These are phyloP conservation scores for Clarias macrocephalus DNA, from an alignment of 2,113 vertebrate species.

Conservation along the genomic window DNA sequence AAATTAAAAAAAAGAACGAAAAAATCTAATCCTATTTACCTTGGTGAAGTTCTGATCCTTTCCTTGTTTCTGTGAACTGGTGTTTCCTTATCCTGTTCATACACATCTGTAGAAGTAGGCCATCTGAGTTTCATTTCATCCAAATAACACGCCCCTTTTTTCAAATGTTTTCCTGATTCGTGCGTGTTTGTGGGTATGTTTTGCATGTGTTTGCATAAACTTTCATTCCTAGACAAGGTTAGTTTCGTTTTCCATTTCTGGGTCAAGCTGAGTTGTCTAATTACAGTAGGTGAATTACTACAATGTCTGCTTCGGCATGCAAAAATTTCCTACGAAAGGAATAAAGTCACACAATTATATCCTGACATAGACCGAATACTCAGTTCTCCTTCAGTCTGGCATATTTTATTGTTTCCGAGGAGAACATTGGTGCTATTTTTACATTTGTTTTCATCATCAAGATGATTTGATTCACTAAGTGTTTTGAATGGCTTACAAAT, in stretches of 20 bases:
- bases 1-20: neutral
- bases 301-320: neutral
- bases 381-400: neutral
- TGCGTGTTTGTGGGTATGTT: neutral
- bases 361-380: neutral
- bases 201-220: neutral
- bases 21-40: neutral
- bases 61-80: neutral
- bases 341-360: neutral
- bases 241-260: neutral
- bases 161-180: neutral
- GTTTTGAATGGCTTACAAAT: neutral
- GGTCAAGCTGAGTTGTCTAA: neutral
- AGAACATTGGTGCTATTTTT: neutral
- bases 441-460: no score
- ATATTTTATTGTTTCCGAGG: neutral
- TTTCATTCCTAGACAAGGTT: neutral
- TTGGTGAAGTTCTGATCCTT: neutral
- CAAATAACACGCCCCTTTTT: neutral
- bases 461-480: no score
- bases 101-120: neutral
- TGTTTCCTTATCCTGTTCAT: neutral
- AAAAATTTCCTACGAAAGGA: neutral
- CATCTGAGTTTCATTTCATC: neutral
- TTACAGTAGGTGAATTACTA: neutral